Percentiles rank a stretch among this genome's conserved stretches.
Evolutionary conservation across 92 coral and sea anemone genomes (phyloP).

Genomic region (Phymanthus crucifer): DNA sequence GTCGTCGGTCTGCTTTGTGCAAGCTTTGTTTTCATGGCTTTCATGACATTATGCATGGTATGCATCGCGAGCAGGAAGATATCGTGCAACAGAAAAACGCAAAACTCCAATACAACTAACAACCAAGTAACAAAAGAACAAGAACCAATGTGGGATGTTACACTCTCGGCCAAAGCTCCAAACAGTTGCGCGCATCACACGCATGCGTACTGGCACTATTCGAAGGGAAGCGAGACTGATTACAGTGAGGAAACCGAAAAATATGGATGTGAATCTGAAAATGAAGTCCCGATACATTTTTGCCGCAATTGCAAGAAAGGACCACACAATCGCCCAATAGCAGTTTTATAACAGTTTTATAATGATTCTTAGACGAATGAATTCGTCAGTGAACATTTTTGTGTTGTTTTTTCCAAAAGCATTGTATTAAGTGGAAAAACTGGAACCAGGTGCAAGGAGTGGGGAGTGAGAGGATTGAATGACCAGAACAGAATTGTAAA

Average conservation of each 20-base stretch:
- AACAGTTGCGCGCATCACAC: constrained; percentile 26
- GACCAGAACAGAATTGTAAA: not conserved
- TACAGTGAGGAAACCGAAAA: constrained; percentile 32
- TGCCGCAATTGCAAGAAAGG: constrained; percentile 27
- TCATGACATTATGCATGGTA: constrained; percentile 43
- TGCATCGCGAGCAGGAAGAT: constrained; percentile 44
- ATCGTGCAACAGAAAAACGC: constrained; percentile 32
- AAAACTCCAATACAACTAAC: constrained; percentile 14
- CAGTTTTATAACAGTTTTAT: constrained; percentile 9
- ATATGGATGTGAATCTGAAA: constrained; percentile 21
- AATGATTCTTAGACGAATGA: not conserved
- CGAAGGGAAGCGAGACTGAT: constrained; percentile 31
- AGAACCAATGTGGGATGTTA: not conserved
- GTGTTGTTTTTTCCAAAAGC: not conserved
- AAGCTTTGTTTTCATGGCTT: constrained; percentile 44
- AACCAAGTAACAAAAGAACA: constrained; percentile 25
- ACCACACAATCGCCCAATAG: constrained; percentile 4
- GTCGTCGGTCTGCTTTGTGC: constrained; percentile 46
- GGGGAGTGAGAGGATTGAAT: not conserved
- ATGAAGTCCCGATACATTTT: constrained; percentile 21
- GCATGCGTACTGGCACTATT: constrained; percentile 27
- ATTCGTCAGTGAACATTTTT: not conserved
- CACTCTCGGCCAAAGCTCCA: not conserved
- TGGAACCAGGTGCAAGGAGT: not conserved
- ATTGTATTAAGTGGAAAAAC: not conserved